Evolutionary conservation across 2,797 vertebrate genomes (phyloP).

Genomic region (Anomalospiza imberbis): DNA sequence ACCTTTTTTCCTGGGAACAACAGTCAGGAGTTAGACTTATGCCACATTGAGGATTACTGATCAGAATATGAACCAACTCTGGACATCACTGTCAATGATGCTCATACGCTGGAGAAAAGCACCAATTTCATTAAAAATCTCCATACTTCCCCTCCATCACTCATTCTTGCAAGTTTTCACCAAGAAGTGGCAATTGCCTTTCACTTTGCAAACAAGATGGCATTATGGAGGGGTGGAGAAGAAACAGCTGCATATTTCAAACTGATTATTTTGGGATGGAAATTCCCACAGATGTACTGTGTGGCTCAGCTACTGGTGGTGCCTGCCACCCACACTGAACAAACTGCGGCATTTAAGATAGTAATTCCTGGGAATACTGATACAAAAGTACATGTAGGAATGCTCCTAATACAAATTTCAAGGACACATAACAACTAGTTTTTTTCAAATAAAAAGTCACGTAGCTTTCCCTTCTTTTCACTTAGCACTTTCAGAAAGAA

Average conservation of each 20-base stretch:
- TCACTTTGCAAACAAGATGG: neutral
- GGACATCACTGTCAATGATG: neutral
- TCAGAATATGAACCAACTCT: neutral
- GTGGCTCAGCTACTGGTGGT: neutral
- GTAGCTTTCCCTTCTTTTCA: neutral
- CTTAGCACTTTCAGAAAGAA: neutral
- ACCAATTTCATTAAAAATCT: neutral
- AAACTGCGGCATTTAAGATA: neutral
- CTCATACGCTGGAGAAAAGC: neutral
- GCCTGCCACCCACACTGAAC: neutral
- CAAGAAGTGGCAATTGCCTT: neutral
- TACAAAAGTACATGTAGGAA: neutral
- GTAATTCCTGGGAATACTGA: neutral
- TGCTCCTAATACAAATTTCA: neutral
- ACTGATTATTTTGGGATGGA: neutral
- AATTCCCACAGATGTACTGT: neutral
- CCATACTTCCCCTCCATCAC: neutral
- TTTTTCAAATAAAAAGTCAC: neutral
- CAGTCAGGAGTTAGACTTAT: neutral
- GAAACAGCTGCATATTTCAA: neutral
- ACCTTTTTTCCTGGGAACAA: neutral
- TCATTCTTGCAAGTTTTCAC: neutral
- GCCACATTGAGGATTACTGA: neutral
- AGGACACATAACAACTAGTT: neutral
- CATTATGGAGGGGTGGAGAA: neutral